Percentiles rank a stretch among this genome's conserved stretches.
These are phyloP conservation scores for Megathymus violae DNA, from an alignment of 1,140 invertebrate genomes.

Conservation along the genomic window DNA sequence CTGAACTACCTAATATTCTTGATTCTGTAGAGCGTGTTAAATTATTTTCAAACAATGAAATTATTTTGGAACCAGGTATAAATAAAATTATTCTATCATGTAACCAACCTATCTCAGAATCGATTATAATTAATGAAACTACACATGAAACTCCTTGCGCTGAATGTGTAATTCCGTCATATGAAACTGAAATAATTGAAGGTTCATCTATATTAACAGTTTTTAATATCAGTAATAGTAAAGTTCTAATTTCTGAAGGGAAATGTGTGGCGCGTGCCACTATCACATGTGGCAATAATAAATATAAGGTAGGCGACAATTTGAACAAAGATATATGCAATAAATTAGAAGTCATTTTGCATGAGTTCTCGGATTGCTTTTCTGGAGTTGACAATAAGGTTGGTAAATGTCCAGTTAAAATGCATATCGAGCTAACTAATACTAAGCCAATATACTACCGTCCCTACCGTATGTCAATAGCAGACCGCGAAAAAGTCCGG, in stretches of 20 bases:
- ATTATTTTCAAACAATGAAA: not conserved
- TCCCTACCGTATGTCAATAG: not conserved
- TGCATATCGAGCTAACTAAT: not conserved
- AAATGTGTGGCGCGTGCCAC: not conserved
- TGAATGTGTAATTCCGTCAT: not conserved
- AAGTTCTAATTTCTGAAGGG: not conserved
- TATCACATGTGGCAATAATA: not conserved
- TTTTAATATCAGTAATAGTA: conserved; percentile 2
- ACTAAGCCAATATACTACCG: conserved; percentile 1
- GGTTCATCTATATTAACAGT: not conserved
- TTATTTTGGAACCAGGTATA: conserved; percentile 1
- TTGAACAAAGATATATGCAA: not conserved
- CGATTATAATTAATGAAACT: not conserved
- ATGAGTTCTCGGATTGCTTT: not conserved
- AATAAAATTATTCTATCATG: not conserved
- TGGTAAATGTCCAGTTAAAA: conserved; percentile 1
- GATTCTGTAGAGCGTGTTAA: not conserved
- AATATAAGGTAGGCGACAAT: not conserved
- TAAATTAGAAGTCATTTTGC: not conserved
- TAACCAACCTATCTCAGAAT: not conserved
- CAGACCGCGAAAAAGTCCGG: not conserved
- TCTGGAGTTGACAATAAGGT: not conserved
- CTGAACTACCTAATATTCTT: not conserved
- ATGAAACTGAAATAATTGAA: not conserved
- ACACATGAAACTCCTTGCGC: not conserved